Evolutionary conservation across 2,888 invertebrate species (phyloP), one percentile per base, ranked within the genome.

Genomic region (Elysia crispata): DNA sequence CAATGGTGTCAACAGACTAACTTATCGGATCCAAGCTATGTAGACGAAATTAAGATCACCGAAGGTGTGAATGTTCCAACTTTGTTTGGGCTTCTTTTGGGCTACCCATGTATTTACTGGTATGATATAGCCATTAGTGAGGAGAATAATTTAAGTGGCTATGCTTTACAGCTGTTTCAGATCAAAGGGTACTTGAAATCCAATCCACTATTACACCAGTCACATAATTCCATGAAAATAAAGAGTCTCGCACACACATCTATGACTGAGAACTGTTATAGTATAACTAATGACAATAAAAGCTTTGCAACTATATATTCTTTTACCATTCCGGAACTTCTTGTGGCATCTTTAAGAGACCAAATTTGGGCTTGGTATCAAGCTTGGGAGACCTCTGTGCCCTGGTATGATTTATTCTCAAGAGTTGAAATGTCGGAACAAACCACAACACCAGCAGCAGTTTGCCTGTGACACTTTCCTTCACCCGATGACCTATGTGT

Each of bases 21-120:
- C 41, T 11, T 11, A 41, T 41, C 41, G 11, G 41, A 41, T 41
- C 41, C 41, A 6, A 11, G 41, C 11, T 11, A 41, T 41, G 41
- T 6, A 41, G 41, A 41, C 5, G 41, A 41, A 41, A 41, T 78
- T 5, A 57, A 67, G 13, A 73, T 74, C n/a, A 13, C 3, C 28
- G 72, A 73, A 11, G 33, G 18, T 1, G 23, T 79, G 33, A 79
- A 79, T 74, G 79, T 50, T n/a, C 74, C 74, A 28, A 74, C 74
- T 74, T 49, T 79, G 31, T 79, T 74, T 74, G 79, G 79, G 0
- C n/a, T 79, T 30, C 50, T 79, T 50, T 41, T 79, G 31, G 74
- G 79, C 28, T 79, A 79, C 31, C 79, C 79, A 1, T 74, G 79
- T 67, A 74, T 79, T 5, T 79, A 79, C 54, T 79, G 79, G 79